Conservation (phyloP, 1,140 invertebrate species). For the Neoseiulus cucumeris region DNA sequence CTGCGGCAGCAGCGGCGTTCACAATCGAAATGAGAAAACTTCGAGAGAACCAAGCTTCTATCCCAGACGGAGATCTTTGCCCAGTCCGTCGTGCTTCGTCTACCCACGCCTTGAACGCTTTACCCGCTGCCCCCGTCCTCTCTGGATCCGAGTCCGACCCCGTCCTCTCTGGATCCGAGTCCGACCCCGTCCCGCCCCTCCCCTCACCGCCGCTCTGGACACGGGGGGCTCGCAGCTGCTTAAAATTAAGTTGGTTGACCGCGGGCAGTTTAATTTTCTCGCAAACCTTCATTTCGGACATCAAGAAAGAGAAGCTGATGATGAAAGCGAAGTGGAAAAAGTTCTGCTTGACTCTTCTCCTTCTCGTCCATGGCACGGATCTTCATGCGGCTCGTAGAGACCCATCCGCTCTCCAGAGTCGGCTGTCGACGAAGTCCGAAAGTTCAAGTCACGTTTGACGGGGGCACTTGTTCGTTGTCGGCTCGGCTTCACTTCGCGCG, state of each 20-base stretch:
- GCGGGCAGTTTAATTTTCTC: constrained; percentile 10
- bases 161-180: no score
- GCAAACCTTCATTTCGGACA: neutral
- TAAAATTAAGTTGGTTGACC: constrained; percentile 10
- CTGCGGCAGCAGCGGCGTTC: neutral
- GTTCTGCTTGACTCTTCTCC: neutral
- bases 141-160: no score
- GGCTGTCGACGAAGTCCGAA: neutral
- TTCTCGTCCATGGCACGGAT: neutral
- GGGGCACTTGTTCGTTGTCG: no score
- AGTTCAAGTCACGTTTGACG: constrained; percentile 7
- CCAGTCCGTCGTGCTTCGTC: no score
- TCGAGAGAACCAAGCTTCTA: neutral
- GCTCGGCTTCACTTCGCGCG: no score
- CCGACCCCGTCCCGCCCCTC: no score
- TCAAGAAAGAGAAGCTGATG: no score
- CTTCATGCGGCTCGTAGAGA: neutral
- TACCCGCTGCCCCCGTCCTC: no score
- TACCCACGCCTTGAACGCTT: no score
- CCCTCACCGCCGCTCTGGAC: no score
- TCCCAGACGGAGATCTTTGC: no score
- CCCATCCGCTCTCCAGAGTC: neutral
- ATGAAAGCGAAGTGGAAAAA: neutral
- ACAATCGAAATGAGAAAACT: constrained; percentile 12
- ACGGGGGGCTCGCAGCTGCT: no score